phyloP scores from a whole-genome alignment of 1,140 invertebrate species.

The Drosophila kohkoa region DNA sequence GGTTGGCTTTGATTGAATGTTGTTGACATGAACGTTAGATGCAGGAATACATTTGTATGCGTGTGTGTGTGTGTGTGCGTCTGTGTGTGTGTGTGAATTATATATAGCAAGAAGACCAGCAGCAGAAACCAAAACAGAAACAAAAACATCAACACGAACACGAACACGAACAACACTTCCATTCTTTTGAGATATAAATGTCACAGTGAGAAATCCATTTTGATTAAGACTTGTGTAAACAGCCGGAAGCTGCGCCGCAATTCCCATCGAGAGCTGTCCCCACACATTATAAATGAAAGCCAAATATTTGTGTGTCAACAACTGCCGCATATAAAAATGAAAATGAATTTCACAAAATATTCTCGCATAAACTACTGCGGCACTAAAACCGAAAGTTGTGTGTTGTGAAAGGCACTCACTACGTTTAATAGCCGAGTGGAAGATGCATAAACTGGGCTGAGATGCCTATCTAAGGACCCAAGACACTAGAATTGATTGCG shows the following conservation, averaged over 20 bases:
- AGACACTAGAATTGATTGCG: too few relatives aligned
- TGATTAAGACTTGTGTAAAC: conserved; percentile 76
- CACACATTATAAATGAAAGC: conserved; percentile 70
- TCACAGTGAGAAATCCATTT: conserved; percentile 58
- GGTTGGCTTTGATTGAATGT: conserved; percentile 67
- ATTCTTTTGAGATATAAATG: conserved; percentile 57
- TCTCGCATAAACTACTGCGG: conserved; percentile 48
- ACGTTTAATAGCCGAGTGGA: conserved; percentile 16
- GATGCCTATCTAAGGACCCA: not conserved
- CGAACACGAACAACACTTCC: conserved; percentile 8
- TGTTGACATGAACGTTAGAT: conserved; percentile 55
- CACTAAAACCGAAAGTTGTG: conserved; percentile 12
- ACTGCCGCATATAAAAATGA: conserved; percentile 54
- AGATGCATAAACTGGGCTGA: conserved; percentile 15
- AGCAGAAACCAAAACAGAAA: not conserved
- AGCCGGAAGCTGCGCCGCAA: conserved; percentile 40
- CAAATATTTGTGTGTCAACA: conserved; percentile 76
- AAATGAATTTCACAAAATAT: conserved; percentile 52
- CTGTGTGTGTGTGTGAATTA: conserved; percentile 46
- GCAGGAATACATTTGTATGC: conserved; percentile 2
- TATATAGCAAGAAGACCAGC: conserved; percentile 46
- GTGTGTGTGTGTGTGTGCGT: conserved; percentile 2
- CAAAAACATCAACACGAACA: not conserved
- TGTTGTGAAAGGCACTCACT: conserved; percentile 9
- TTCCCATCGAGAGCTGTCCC: conserved; percentile 4